Conservation (phyloP, 2,797 vertebrate species). For the Eupleurogrammus muticus region DNA sequence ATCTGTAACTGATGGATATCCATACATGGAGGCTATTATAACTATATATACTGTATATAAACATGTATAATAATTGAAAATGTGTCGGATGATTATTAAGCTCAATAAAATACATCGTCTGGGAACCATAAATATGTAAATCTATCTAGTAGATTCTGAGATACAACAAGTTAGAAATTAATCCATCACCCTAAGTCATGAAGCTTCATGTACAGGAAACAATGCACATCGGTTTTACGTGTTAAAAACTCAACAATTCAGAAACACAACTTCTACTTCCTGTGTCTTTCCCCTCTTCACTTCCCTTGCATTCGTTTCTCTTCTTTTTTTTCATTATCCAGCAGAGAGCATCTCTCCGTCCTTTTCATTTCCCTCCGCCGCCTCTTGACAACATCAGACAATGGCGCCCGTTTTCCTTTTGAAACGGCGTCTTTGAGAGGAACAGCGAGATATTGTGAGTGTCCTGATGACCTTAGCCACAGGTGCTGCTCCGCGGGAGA, state of each 20-base stretch:
- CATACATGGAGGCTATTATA: too few species aligned
- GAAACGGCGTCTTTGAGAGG: constrained; percentile 41
- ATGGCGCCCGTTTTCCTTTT: constrained; percentile 38
- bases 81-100: too few species aligned
- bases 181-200: too few species aligned
- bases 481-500: constrained; percentile 4
- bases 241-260: too few species aligned
- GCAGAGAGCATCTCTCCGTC: constrained; percentile 20
- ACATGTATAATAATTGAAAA: too few species aligned
- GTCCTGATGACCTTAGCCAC: constrained; percentile 31
- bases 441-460: constrained; percentile 6
- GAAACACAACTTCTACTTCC: background rate
- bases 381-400: constrained; percentile 37
- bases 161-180: too few species aligned
- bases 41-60: too few species aligned
- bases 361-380: constrained; percentile 18
- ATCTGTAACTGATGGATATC: too few species aligned
- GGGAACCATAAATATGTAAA: too few species aligned
- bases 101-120: too few species aligned
- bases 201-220: too few species aligned
- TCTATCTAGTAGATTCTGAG: too few species aligned
- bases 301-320: constrained; percentile 18
- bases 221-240: background rate
- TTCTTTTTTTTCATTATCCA: constrained; percentile 30
- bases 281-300: constrained; percentile 8